phyloP scores from a whole-genome alignment of 30 jellyfish, hydroid and myxozoan species.

The Aurelia aurita region DNA sequence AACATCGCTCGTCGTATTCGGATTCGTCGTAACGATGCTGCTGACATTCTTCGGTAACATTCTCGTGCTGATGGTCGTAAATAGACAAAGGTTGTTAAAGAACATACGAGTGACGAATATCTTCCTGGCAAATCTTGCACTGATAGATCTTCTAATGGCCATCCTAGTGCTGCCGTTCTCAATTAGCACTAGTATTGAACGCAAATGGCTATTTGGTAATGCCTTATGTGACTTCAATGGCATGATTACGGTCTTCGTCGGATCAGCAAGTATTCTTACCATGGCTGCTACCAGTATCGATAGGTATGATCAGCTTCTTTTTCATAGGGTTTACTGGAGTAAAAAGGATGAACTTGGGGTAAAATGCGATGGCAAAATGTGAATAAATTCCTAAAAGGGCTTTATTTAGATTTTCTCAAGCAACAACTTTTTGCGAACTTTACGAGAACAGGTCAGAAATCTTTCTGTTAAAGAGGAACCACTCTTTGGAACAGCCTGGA shows the following conservation, averaged over 20 bases:
- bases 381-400: no score
- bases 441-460: no score
- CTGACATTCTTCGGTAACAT: conserved; percentile 64
- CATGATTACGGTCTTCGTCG: conserved; percentile 57
- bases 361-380: no score
- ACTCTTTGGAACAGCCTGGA: no score
- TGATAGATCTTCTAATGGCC: conserved; percentile 66
- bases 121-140: conserved; percentile 66
- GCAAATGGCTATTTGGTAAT: conserved; percentile 50
- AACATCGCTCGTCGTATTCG: conserved; percentile 54
- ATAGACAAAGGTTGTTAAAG: conserved; percentile 40
- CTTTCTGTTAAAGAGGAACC: no score
- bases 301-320: conserved; percentile 30
- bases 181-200: conserved; percentile 61
- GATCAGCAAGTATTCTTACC: conserved; percentile 72
- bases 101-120: conserved; percentile 72
- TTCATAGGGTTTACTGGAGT: no score
- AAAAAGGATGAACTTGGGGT: no score
- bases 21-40: conserved; percentile 54
- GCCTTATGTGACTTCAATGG: conserved; percentile 74
- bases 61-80: conserved; percentile 52
- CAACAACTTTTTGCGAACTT: no score
- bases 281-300: conserved; percentile 77
- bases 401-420: no score
- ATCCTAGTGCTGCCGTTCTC: conserved; percentile 74